Conservation (phyloP, 1,140 invertebrate genomes). For the Palaemon carinicauda region DNA sequence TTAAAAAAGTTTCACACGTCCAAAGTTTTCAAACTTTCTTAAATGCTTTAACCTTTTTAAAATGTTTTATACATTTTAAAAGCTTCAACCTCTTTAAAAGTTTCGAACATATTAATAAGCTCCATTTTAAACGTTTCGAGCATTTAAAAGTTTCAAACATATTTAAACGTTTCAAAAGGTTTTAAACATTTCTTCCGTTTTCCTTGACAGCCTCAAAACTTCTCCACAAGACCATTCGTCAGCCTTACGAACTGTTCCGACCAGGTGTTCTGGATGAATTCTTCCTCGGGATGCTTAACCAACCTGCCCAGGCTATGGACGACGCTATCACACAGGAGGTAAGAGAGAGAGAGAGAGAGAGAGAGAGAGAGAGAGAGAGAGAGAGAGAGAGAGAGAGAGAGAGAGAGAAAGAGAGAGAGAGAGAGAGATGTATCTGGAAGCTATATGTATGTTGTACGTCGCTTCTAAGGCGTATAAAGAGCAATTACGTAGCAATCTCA, state of each 20-base stretch:
- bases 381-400: neutral
- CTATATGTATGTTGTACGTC: neutral
- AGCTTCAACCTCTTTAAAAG: too few species aligned
- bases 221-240: constrained; percentile 83
- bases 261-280: constrained; percentile 92
- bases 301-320: constrained; percentile 95
- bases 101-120: too few species aligned
- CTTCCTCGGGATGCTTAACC: constrained; percentile 90
- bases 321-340: constrained; percentile 91
- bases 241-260: constrained; percentile 88
- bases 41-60: too few species aligned
- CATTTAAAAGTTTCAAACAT: too few species aligned
- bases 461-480: too few species aligned
- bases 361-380: neutral
- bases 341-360: neutral
- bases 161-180: too few species aligned
- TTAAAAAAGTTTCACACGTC: too few species aligned
- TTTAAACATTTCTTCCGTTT: too few species aligned
- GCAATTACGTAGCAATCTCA: too few species aligned
- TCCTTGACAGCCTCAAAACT: constrained; percentile 76
- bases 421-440: neutral
- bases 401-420: neutral
- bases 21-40: too few species aligned
- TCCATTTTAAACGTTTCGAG: too few species aligned
- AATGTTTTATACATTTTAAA: too few species aligned